Base-by-base conservation (phyloP, 2,888 invertebrate species). In the Nineta flava region DNA sequence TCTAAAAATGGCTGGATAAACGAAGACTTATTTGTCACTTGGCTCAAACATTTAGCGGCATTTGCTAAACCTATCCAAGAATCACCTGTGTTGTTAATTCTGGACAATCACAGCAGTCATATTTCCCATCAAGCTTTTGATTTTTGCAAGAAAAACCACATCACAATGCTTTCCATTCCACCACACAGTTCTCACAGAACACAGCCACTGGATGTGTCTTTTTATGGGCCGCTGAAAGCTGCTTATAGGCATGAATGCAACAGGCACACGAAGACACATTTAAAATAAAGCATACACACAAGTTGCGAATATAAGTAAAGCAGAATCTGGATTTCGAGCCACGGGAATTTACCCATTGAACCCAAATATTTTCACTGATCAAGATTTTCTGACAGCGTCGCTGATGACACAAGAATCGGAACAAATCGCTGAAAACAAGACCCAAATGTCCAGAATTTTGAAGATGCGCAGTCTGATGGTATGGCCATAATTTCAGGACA, bases 1-100 rank as follows among this genome's bases (percentile, higher is more conserved):
- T 60, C 61, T 12, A 55, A 60, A 46, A 62, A 59, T 59, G 61
- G 61, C 47, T 62, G 54, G 53, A 57, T 53, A 53, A 57, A 57
- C 46, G 54, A 58, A 54, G 54, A 58, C 4, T 49, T 58, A 54
- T 53, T 53, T 26, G 12, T 50, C 13, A 34, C 10, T 12, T 53
- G 49, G 50, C 38, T 53, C 3, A 42, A 49, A 40, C 53, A 63
- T 56, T 64, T 63, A 44, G 55, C 54, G 53, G 52, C 50, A 49
- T 56, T 55, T 51, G 55, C 57, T 26, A 61, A 63, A 42, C 61
- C 63, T n/a, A 57, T 59, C 19, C 42, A 55, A 53, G 59, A 61
- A 38, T 54, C 58, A 54, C 64, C 62, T 17, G 56, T 63, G 16
- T 51, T 65, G 31, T 56, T 65, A 51, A 51, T 61, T 13, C 51